Evolutionary conservation across 1,140 invertebrate species (phyloP).

Genomic region (Rhopalosiphum padi): DNA sequence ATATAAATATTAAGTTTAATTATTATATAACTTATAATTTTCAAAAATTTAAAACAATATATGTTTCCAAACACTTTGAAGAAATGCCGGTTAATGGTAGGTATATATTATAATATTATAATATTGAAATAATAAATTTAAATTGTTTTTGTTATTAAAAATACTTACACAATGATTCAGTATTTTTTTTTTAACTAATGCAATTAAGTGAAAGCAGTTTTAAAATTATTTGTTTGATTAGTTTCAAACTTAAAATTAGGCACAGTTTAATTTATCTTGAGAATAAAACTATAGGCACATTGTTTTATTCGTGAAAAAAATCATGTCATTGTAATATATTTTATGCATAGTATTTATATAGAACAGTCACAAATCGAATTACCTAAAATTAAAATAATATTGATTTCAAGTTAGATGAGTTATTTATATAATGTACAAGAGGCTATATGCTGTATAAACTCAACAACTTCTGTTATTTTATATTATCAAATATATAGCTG

Average conservation of each 20-base stretch:
- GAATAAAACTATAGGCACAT: background rate
- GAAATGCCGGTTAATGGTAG: too few relatives aligned
- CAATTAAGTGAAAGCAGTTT: background rate
- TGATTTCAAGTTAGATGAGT: background rate
- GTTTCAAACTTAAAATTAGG: background rate
- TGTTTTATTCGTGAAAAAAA: background rate
- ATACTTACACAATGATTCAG: background rate
- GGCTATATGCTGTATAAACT: background rate
- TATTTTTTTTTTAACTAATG: background rate
- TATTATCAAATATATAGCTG: too few relatives aligned
- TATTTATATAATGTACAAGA: background rate
- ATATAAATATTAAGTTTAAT: background rate
- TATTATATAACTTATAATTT: background rate
- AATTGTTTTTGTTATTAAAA: background rate
- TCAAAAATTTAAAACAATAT: background rate
- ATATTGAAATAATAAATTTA: background rate
- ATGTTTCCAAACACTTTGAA: background rate
- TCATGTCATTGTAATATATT: background rate
- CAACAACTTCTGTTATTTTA: background rate
- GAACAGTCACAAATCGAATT: background rate
- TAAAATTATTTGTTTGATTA: background rate
- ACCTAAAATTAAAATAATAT: background rate
- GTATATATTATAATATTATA: background rate
- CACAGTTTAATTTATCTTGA: background rate
- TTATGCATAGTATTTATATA: background rate